A percentile compares a stretch with the other conserved stretches of the same genome.
phyloP scores from a whole-genome alignment of 2,797 vertebrate species.

The Xenops minutus region DNA sequence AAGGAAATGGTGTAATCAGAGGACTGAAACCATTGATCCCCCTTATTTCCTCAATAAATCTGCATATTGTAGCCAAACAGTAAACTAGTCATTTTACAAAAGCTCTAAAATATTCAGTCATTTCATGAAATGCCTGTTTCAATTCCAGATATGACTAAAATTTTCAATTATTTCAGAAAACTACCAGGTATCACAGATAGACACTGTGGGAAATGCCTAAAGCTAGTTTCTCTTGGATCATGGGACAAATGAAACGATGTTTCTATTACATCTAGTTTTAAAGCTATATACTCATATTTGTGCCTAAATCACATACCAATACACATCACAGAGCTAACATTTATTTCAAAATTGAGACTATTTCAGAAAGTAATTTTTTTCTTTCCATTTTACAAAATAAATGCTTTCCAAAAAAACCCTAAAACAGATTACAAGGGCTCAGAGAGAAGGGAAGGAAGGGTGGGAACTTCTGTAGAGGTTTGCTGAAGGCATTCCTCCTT shows the following conservation, averaged over 20 bases:
- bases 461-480: neutral
- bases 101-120: neutral
- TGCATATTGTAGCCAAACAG: neutral
- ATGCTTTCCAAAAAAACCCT: neutral
- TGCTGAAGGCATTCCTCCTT: neutral
- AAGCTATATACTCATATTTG: neutral
- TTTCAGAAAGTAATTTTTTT: neutral
- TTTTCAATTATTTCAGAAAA: slow-evolving; percentile 2
- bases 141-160: neutral
- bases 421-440: neutral
- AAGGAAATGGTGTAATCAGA: neutral
- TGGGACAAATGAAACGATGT: neutral
- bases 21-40: rapidly evolving
- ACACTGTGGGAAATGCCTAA: neutral
- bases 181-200: neutral
- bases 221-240: neutral
- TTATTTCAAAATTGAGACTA: neutral
- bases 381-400: neutral
- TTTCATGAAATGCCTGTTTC: neutral
- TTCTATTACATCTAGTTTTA: neutral
- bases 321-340: neutral
- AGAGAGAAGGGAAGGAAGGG: neutral
- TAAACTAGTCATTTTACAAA: neutral
- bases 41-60: neutral
- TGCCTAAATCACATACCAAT: neutral